A percentile compares a stretch with the other conserved stretches of the same genome.
These are phyloP conservation scores for Heteromyza rotundicornis DNA, from an alignment of 2,888 invertebrate genomes.

Conservation along the genomic window DNA sequence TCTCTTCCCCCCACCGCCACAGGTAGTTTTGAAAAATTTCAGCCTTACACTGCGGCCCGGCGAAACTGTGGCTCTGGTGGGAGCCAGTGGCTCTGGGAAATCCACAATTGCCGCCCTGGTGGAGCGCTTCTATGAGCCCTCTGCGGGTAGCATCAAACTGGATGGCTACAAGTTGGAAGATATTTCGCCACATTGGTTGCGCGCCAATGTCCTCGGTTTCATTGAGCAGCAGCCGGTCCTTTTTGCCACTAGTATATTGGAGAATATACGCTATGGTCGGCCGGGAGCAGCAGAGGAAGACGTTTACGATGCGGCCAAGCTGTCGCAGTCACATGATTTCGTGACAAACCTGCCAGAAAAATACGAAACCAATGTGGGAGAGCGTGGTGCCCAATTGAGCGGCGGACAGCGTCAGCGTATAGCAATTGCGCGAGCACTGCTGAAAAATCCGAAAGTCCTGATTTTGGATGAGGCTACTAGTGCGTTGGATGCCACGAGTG, in stretches of 20 bases:
- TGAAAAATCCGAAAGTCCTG: conserved; percentile 88
- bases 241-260: conserved; percentile 88
- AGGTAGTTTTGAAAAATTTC: conserved; percentile 83
- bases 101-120: conserved; percentile 89
- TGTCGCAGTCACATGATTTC: conserved; percentile 94
- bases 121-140: conserved; percentile 73
- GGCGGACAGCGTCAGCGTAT: conserved; percentile 96
- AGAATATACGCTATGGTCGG: conserved; percentile 92
- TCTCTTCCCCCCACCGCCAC: conserved; percentile 38
- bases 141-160: conserved; percentile 56
- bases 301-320: conserved; percentile 77
- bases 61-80: conserved; percentile 87
- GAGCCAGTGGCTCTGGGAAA: conserved; percentile 94
- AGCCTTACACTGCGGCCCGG: conserved; percentile 83
- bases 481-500: conserved; percentile 91
- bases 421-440: conserved; percentile 90
- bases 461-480: conserved; percentile 96
- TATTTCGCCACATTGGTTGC: conserved; percentile 76
- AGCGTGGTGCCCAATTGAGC: conserved; percentile 88
- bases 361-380: conserved; percentile 87
- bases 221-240: conserved; percentile 94
- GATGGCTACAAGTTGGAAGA: conserved; percentile 59
- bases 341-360: conserved; percentile 80
- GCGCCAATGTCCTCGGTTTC: conserved; percentile 82
- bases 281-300: conserved; percentile 73